These are phyloP conservation scores for Crotalus horridus DNA, from an alignment of 2,113 vertebrate species.

Conservation along the genomic window DNA sequence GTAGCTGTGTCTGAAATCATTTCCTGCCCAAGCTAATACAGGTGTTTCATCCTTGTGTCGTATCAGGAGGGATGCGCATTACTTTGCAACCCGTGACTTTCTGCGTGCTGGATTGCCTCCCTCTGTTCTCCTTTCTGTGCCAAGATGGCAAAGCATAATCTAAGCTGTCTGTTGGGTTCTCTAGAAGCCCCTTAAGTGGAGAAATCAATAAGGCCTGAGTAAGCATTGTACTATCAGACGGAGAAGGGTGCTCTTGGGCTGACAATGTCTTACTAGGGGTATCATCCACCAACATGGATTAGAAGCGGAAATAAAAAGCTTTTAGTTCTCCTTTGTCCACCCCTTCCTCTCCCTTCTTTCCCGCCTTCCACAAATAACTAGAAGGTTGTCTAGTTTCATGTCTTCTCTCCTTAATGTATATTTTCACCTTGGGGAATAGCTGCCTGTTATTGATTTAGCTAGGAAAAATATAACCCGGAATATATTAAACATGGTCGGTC, in stretches of 20 bases:
- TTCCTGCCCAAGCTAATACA: conserved; percentile 63
- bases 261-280: conserved; percentile 30
- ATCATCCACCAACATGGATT: conserved; percentile 19
- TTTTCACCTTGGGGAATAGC: conserved; percentile 54
- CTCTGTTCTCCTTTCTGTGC: not conserved
- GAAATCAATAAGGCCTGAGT: conserved; percentile 38
- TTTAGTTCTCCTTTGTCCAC: not conserved
- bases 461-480: conserved; percentile 46
- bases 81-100: conserved; percentile 60
- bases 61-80: conserved; percentile 38
- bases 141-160: conserved; percentile 35
- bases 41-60: conserved; percentile 48
- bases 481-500: conserved; percentile 39
- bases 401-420: conserved; percentile 50
- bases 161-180: conserved; percentile 48
- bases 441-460: conserved; percentile 51
- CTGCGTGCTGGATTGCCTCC: conserved; percentile 29
- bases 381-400: conserved; percentile 30
- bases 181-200: conserved; percentile 10
- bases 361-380: conserved; percentile 28
- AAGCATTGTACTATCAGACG: conserved; percentile 39
- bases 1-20: conserved; percentile 35
- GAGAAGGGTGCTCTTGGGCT: conserved; percentile 32
- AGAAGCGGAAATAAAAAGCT: conserved; percentile 17
- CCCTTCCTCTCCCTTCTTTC: not conserved